Evolutionary conservation across 2,888 invertebrate genomes (phyloP).

Genomic region (Siphonodentalium dalli): DNA sequence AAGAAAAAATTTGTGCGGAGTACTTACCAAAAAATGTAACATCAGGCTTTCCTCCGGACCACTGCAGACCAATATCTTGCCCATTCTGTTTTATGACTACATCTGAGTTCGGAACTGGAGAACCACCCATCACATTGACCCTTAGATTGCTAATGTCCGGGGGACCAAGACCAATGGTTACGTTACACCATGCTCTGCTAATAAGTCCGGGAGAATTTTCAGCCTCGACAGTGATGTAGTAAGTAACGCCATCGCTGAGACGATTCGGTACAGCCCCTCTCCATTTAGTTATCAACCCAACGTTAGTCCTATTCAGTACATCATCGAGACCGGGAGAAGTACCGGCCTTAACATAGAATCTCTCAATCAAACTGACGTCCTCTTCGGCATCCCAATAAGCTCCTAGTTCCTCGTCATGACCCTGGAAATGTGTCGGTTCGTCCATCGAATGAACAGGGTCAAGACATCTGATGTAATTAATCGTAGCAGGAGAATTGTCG

Average conservation of each 20-base stretch:
- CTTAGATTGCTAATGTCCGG: constrained; percentile 13
- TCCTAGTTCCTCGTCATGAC: constrained; percentile 36
- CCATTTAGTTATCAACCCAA: constrained; percentile 22
- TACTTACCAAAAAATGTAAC: constrained; percentile 27
- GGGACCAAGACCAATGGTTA: constrained; percentile 15
- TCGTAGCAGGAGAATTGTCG: constrained; percentile 35
- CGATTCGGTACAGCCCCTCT: no score
- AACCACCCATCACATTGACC: no score
- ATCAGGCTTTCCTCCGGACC: constrained; percentile 22
- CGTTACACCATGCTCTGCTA: constrained; percentile 13
- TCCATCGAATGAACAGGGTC: constrained; percentile 38
- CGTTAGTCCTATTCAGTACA: constrained; percentile 11
- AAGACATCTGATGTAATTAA: constrained; percentile 35
- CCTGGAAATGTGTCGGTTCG: constrained; percentile 31
- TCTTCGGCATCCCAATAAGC: constrained; percentile 39
- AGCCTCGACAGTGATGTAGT: constrained; percentile 30
- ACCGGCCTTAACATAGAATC: constrained; percentile 28
- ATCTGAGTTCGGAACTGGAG: no score
- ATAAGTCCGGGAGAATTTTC: constrained; percentile 30
- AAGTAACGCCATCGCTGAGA: constrained; percentile 22
- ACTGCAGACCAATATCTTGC: constrained; percentile 27
- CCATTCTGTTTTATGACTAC: no score
- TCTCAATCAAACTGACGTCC: constrained; percentile 31
- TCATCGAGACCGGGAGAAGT: constrained; percentile 10
- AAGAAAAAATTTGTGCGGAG: no score